Percentiles rank a stretch among this genome's conserved stretches.
phyloP scores from a whole-genome alignment of 2,888 invertebrate genomes.

The Allygus modestus region DNA sequence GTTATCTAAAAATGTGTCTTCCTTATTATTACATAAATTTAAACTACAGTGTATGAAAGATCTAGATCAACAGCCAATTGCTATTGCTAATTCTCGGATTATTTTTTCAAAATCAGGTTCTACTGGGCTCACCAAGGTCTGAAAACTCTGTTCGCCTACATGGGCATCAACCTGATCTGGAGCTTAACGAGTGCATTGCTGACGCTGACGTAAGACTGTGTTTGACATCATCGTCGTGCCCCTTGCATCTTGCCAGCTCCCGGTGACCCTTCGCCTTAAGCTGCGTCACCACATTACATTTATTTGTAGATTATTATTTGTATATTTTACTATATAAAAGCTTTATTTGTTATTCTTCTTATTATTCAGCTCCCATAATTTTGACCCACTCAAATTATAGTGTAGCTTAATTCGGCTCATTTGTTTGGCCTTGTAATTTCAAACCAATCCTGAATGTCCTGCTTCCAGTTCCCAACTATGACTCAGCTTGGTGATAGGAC shows the following conservation, averaged over 20 bases:
- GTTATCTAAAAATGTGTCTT: no score
- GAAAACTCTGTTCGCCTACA: slow-evolving; percentile 60
- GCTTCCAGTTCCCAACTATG: no score
- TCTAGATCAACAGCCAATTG: no score
- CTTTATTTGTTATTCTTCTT: slow-evolving; percentile 38
- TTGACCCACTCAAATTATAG: not conserved
- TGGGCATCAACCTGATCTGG: slow-evolving; percentile 44
- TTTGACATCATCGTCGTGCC: not conserved
- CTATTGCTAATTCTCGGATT: no score
- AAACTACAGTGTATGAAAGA: no score
- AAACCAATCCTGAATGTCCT: no score
- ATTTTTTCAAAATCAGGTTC: no score
- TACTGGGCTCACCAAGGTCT: slow-evolving; percentile 64
- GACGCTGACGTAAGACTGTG: not conserved
- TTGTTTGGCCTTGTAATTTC: no score
- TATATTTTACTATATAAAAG: slow-evolving; percentile 15
- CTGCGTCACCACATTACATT: slow-evolving; percentile 6
- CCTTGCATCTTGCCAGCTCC: slow-evolving; percentile 25
- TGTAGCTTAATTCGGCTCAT: no score
- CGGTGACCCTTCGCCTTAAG: not conserved
- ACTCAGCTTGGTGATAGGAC: no score
- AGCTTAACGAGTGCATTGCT: slow-evolving; percentile 20
- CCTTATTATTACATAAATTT: no score
- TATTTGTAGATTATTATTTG: slow-evolving; percentile 19
- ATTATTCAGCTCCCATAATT: not conserved